Evolutionary conservation across 2,888 invertebrate genomes (phyloP).

Genomic region (Eupsilia transversa): DNA sequence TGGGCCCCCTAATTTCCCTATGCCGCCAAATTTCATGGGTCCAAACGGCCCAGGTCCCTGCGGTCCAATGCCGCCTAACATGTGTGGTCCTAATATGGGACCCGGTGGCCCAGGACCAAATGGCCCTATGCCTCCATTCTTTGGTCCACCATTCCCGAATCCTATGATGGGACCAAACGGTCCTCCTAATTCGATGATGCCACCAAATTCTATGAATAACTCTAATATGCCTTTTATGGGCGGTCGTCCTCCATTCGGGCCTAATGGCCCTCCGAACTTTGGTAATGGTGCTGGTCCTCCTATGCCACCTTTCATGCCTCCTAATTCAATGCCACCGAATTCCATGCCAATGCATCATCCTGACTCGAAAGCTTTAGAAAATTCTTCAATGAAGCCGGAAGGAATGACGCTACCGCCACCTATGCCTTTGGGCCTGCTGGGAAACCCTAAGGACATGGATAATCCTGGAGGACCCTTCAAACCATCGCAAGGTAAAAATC

Average conservation of each 20-base stretch:
- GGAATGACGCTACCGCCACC: constrained; percentile 74
- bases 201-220: constrained; percentile 69
- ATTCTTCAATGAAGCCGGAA: constrained; percentile 54
- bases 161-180: constrained; percentile 76
- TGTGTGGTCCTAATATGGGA: constrained; percentile 75
- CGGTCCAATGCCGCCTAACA: constrained; percentile 73
- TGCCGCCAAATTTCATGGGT: constrained; percentile 86
- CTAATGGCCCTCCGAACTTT: constrained; percentile 79
- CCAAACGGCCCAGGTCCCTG: constrained; percentile 79
- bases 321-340: constrained; percentile 69
- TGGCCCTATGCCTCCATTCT: constrained; percentile 72
- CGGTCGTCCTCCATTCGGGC: constrained; percentile 83
- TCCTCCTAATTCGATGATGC: constrained; percentile 78
- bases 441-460: constrained; percentile 79
- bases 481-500: constrained; percentile 79
- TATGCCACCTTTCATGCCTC: constrained; percentile 79
- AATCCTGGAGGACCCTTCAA: constrained; percentile 72
- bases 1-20: constrained; percentile 82
- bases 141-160: constrained; percentile 69
- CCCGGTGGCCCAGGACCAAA: constrained; percentile 71
- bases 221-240: constrained; percentile 83
- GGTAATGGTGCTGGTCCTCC: constrained; percentile 74
- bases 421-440: constrained; percentile 71
- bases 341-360: constrained; percentile 68
- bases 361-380: constrained; percentile 73